Percentiles rank a stretch among this genome's conserved stretches.
phyloP scores from a whole-genome alignment of 2,888 invertebrate genomes.

The Pammene fasciana region DNA sequence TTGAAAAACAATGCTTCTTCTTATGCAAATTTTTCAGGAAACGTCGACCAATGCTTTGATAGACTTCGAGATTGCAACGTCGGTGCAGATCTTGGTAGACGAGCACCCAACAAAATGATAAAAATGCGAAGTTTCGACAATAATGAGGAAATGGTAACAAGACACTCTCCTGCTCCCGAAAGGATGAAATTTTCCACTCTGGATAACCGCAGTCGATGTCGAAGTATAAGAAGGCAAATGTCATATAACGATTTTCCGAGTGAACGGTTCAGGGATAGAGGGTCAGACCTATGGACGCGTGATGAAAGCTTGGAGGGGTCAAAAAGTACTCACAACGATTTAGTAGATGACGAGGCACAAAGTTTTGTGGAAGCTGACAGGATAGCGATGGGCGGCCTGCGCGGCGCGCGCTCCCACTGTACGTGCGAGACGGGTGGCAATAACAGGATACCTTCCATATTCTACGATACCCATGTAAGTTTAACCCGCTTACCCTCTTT shows the following conservation, averaged over 20 bases:
- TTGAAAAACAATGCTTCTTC: constrained; percentile 69
- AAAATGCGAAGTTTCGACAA: constrained; percentile 76
- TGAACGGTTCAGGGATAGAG: constrained; percentile 71
- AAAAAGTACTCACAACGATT: constrained; percentile 66
- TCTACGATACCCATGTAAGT: constrained; percentile 78
- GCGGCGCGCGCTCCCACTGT: constrained; percentile 66
- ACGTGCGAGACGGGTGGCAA: constrained; percentile 69
- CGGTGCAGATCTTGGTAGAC: constrained; percentile 59
- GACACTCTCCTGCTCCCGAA: constrained; percentile 65
- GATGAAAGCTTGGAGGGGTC: constrained; percentile 66
- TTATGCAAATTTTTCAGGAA: constrained; percentile 78
- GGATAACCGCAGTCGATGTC: constrained; percentile 77
- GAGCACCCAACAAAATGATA: constrained; percentile 62
- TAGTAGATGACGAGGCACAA: constrained; percentile 68
- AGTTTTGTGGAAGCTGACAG: constrained; percentile 71
- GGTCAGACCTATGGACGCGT: constrained; percentile 67
- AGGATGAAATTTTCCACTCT: constrained; percentile 76
- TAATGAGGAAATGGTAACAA: constrained; percentile 66
- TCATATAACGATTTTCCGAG: constrained; percentile 80
- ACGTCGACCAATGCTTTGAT: constrained; percentile 79
- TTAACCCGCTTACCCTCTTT: constrained; percentile 19
- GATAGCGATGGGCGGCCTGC: constrained; percentile 60
- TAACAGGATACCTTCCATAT: constrained; percentile 70
- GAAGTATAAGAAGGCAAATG: constrained; percentile 77
- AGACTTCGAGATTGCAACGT: constrained; percentile 70